These are phyloP conservation scores for Chironomus tepperi DNA, from an alignment of 1,140 invertebrate species.

Conservation along the genomic window DNA sequence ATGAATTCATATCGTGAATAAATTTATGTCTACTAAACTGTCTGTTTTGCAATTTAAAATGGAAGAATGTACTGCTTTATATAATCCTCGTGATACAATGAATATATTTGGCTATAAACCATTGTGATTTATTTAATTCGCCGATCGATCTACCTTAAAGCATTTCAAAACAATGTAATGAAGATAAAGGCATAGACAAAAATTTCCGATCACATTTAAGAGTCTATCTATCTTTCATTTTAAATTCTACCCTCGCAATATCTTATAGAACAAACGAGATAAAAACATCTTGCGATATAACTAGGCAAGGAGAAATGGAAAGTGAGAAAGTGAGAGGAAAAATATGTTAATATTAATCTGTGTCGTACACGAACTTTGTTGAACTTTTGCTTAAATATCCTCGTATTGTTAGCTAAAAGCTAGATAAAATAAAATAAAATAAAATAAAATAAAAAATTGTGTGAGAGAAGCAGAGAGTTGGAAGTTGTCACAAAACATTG, in stretches of 20 bases:
- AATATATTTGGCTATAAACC: no score
- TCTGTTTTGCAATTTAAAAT: no score
- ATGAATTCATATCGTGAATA: no score
- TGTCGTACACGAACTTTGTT: not conserved
- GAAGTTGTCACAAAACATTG: not conserved
- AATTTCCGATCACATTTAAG: not conserved
- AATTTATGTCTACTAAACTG: no score
- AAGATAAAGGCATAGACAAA: no score
- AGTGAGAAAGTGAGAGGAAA: not conserved
- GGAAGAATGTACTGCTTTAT: no score
- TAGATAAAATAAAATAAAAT: not conserved
- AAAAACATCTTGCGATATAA: not conserved
- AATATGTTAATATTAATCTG: constrained; percentile 10
- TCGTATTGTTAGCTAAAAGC: not conserved
- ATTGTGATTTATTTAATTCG: not conserved
- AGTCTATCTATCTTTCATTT: not conserved
- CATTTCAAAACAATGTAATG: not conserved
- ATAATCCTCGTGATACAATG: no score
- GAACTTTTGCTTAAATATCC: constrained; percentile 13
- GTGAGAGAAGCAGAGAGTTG: not conserved
- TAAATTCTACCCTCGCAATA: not conserved
- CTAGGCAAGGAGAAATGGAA: not conserved
- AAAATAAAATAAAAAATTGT: not conserved
- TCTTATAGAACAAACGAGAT: not conserved
- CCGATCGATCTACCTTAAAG: not conserved